phyloP scores from a whole-genome alignment of 2,113 vertebrate species.

The Eudyptes chrysolophus region DNA sequence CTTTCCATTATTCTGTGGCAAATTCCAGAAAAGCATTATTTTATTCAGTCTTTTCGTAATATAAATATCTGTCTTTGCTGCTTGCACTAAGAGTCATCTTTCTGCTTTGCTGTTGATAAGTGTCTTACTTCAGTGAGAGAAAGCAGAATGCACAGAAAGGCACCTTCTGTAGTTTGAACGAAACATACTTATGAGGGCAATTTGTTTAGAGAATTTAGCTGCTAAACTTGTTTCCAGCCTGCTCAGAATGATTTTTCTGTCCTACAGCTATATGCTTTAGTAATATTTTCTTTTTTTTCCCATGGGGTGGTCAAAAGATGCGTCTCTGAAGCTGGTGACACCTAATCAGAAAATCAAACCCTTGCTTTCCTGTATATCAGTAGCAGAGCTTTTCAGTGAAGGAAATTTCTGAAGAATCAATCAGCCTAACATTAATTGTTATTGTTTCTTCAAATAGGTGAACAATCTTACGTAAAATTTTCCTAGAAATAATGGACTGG shows the following conservation, averaged over 20 bases:
- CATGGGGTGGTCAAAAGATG: neutral
- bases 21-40: neutral
- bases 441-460: neutral
- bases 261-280: neutral
- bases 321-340: neutral
- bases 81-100: neutral
- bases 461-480: neutral
- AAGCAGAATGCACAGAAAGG: neutral
- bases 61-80: neutral
- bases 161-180: neutral
- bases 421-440: neutral
- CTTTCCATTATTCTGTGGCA: neutral
- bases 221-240: neutral
- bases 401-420: neutral
- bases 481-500: neutral
- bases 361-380: neutral
- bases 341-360: neutral
- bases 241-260: neutral
- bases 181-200: neutral
- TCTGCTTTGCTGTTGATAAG: neutral
- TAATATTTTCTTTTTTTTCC: neutral
- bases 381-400: neutral
- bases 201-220: neutral
- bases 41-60: neutral
- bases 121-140: neutral